phyloP scores from a whole-genome alignment of 2,797 vertebrate genomes.

The Crocodylus rhombifer region DNA sequence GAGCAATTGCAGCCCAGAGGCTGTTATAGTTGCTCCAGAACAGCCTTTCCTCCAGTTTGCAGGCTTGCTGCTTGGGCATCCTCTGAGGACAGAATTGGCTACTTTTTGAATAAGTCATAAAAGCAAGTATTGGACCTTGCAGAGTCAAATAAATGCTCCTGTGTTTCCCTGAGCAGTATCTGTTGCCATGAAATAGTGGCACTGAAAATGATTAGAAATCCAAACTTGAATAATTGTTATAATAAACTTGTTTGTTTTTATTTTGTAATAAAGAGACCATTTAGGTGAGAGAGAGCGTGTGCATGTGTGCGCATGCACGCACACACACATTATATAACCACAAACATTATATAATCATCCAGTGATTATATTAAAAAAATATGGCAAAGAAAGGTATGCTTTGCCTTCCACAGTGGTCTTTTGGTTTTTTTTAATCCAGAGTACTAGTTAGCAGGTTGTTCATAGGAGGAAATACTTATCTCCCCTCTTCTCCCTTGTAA shows the following conservation, averaged over 20 bases:
- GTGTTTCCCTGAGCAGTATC: not conserved
- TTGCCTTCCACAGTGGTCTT: not conserved
- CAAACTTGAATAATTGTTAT: not conserved
- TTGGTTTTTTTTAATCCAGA: not conserved
- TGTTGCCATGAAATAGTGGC: not conserved
- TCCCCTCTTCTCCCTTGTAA: not conserved
- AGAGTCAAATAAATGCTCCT: not conserved
- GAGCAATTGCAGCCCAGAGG: fast-evolving
- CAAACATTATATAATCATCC: no score
- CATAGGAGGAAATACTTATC: not conserved
- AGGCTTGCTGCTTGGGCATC: not conserved
- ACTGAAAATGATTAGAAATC: not conserved
- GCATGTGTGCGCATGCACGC: no score
- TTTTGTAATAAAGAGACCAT: not conserved
- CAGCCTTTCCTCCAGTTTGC: no score
- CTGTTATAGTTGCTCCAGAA: not conserved
- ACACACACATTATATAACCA: no score
- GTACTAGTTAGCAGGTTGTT: not conserved
- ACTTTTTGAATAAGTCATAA: not conserved
- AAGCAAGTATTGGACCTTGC: not conserved
- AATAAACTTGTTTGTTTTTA: not conserved
- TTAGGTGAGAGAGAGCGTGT: no score
- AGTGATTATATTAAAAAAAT: no score
- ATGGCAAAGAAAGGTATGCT: not conserved
- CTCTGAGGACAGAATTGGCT: not conserved